phyloP scores from a whole-genome alignment of 2,113 vertebrate species.

The Plectropomus leopardus region DNA sequence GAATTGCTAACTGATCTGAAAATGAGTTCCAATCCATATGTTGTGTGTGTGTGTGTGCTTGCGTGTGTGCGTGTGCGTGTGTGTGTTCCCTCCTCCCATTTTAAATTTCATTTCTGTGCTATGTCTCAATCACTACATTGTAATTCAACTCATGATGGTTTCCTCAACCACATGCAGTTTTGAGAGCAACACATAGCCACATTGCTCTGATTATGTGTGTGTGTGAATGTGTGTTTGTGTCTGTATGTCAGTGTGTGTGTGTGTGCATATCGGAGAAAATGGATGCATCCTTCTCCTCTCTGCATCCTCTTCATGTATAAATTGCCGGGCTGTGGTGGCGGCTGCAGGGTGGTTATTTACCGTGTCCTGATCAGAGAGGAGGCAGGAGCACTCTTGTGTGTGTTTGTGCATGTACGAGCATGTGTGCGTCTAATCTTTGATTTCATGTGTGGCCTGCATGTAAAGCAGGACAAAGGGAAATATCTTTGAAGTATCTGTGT shows the following conservation, averaged over 20 bases:
- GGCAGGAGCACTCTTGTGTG: neutral
- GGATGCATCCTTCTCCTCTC: conserved; percentile 7
- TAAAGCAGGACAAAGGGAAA: conserved; percentile 39
- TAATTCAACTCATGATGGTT: conserved; percentile 56
- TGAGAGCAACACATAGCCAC: conserved; percentile 11
- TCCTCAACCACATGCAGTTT: conserved; percentile 16
- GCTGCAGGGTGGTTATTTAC: conserved; percentile 42
- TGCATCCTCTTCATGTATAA: conserved; percentile 54
- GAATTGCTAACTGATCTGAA: conserved; percentile 9
- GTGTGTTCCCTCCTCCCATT: conserved; percentile 20
- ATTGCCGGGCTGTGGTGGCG: conserved; percentile 18
- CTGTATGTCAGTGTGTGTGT: neutral
- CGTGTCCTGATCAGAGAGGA: conserved; percentile 21
- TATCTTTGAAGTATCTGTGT: conserved; percentile 31
- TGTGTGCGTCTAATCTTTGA: conserved; percentile 22
- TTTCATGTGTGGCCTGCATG: conserved; percentile 32
- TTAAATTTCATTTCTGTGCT: conserved; percentile 48
- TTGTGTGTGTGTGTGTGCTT: neutral
- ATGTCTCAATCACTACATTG: conserved; percentile 50
- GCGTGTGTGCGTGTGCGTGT: neutral
- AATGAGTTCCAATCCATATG: conserved; percentile 11
- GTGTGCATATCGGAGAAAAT: neutral
- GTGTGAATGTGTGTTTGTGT: neutral
- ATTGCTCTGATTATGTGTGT: neutral
- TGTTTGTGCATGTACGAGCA: neutral